Evolutionary conservation across 2,113 vertebrate species (phyloP), one percentile per base, ranked within the genome.

Genomic region (Manacus vitellinus): DNA sequence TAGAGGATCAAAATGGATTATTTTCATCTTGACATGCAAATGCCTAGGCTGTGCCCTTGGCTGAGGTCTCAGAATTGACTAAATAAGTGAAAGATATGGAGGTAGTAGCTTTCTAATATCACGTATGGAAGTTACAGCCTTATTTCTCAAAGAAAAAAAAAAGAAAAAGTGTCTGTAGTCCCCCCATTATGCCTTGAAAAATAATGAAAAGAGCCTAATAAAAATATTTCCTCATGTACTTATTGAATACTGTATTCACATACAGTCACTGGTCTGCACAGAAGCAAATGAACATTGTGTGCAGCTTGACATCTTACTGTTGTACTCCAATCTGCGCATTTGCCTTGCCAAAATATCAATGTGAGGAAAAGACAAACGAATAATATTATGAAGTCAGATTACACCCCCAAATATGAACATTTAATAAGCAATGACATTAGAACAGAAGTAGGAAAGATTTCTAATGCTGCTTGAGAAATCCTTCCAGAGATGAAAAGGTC

Each of bases 1-100:
- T 61, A 89, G 90, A 89, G 94, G 95, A 96, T 96, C 88, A 95
- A 83, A 96, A 94, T 75, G 92, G 95, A 92, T 97, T 95, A 96
- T 97, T 96, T 96, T 96, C 95, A 94, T 95, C 88, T 86, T 95
- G 94, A 97, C 94, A 96, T 96, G 96, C 95, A 96, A 96, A 94
- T 95, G 94, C 72, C 79, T 90, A 56, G 75, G 73, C 90, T 89
- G 68, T 91, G 88, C 94, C 92, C 92, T 94, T 95, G 95, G 79
- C 90, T 97, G 92, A 91, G 79, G 86, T 95, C 75, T 97, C 72
- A 84, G 90, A 49, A 84, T 61, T 93, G 85, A 84, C 82, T 92
- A 68, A 66, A 81, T 72, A 90, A 95, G 47, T 63, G 89, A 92
- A 94, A 95, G 79, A 90, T 91, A 88, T 0, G 6, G 85, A 44